Conservation (phyloP, 2,113 vertebrate genomes). For the Boleophthalmus pectinirostris region DNA sequence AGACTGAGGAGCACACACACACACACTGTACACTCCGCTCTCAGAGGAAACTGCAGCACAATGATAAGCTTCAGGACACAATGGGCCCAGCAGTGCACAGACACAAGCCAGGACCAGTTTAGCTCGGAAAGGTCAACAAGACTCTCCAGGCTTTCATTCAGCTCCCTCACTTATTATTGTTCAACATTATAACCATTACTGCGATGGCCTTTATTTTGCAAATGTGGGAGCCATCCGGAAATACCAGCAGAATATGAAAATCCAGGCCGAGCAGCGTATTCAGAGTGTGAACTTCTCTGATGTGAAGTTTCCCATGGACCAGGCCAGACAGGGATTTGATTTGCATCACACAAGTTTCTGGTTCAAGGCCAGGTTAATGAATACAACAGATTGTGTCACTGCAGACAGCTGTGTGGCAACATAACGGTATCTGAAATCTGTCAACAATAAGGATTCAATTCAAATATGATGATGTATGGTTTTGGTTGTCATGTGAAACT, state of each 20-base stretch:
- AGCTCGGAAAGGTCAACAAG: conserved; percentile 80
- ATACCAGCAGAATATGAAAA: conserved; percentile 77
- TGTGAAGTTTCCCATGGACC: conserved; percentile 60
- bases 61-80: conserved; percentile 82
- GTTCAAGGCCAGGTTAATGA: conserved; percentile 20
- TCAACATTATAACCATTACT: conserved; percentile 70
- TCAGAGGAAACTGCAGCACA: conserved; percentile 81
- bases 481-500: neutral
- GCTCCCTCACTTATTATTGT: conserved; percentile 75
- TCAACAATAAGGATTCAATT: neutral
- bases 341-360: conserved; percentile 30
- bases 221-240: conserved; percentile 74
- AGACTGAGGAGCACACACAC: conserved; percentile 16
- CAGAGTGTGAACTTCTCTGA: conserved; percentile 60
- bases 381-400: conserved; percentile 19
- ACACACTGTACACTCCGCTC: conserved; percentile 40
- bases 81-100: conserved; percentile 75
- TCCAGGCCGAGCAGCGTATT: conserved; percentile 53
- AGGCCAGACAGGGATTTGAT: conserved; percentile 30
- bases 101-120: conserved; percentile 79
- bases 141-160: conserved; percentile 72
- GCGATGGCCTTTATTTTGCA: conserved; percentile 78
- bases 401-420: neutral
- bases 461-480: neutral
- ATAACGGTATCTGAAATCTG: neutral